These are phyloP conservation scores for Cecidostiba fungosa DNA, from an alignment of 2,888 invertebrate species.

Conservation along the genomic window DNA sequence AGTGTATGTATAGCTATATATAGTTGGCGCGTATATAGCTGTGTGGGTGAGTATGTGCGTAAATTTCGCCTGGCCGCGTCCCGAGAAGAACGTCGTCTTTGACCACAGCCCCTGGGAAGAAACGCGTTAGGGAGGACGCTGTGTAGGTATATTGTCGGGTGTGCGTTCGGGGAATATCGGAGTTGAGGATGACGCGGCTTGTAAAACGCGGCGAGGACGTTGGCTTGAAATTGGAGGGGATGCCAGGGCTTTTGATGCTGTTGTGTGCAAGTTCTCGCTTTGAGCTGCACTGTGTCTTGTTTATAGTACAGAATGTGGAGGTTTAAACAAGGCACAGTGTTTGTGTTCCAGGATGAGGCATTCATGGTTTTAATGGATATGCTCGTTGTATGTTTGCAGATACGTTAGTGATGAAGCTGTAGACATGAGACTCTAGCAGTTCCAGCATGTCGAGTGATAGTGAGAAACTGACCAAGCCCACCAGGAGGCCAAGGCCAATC, in stretches of 20 bases:
- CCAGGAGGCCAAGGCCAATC: slow-evolving; percentile 71
- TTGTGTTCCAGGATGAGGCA: neutral
- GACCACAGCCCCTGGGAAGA: neutral
- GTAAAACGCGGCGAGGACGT: neutral
- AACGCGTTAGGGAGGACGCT: neutral
- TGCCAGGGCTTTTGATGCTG: neutral
- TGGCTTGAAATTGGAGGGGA: neutral
- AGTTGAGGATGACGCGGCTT: neutral
- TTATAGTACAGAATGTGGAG: neutral
- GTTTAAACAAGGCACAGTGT: neutral
- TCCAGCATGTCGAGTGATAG: slow-evolving; percentile 75
- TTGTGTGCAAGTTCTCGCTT: neutral
- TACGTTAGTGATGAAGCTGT: slow-evolving; percentile 67
- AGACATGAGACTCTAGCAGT: slow-evolving; percentile 66
- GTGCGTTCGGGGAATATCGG: neutral
- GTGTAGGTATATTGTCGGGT: neutral
- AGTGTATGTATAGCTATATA: neutral
- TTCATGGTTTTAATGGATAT: neutral
- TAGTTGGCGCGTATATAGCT: neutral
- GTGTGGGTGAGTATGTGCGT: slow-evolving; percentile 6
- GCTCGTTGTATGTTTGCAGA: slow-evolving; percentile 60
- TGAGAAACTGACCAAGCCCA: slow-evolving; percentile 69
- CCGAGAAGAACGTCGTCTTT: neutral
- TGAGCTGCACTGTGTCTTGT: neutral
- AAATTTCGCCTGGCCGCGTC: slow-evolving; percentile 1